Percentiles rank a stretch among this genome's conserved stretches.
Evolutionary conservation across 2,888 invertebrate genomes (phyloP).

Genomic region (Caprella mutica): DNA sequence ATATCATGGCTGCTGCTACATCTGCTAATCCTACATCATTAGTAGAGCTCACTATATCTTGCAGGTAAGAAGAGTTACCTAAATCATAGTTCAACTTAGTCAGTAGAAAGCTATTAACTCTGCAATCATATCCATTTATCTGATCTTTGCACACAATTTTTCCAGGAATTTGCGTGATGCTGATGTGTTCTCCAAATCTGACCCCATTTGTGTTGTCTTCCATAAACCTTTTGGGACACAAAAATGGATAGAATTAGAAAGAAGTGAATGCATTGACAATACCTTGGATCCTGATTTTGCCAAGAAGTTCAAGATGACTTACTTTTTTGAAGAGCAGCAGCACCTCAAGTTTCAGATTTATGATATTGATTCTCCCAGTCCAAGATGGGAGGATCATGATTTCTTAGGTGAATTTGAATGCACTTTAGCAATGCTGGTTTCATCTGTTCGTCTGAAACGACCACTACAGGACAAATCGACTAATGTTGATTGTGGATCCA

Average conservation of each 20-base stretch:
- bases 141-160: neutral
- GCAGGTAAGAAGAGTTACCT: too few relatives aligned
- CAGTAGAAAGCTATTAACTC: too few relatives aligned
- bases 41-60: conserved; percentile 32
- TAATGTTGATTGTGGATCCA: conserved; percentile 15
- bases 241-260: conserved; percentile 18
- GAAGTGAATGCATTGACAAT: conserved; percentile 35
- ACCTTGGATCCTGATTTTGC: conserved; percentile 41
- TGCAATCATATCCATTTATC: neutral
- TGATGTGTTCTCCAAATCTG: conserved; percentile 43
- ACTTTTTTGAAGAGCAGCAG: conserved; percentile 45
- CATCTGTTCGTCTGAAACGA: neutral
- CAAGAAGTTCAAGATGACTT: conserved; percentile 43
- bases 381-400: conserved; percentile 34
- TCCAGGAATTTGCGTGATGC: conserved; percentile 38
- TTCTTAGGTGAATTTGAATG: conserved; percentile 43
- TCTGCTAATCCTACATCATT: conserved; percentile 31
- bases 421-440: conserved; percentile 39
- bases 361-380: conserved; percentile 20
- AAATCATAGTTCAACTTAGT: too few relatives aligned
- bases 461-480: neutral
- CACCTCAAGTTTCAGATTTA: conserved; percentile 39
- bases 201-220: conserved; percentile 41
- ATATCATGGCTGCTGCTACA: too few relatives aligned
- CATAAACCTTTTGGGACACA: conserved; percentile 30